phyloP scores from a whole-genome alignment of 2,888 invertebrate species.

The Diplolepis rosae region DNA sequence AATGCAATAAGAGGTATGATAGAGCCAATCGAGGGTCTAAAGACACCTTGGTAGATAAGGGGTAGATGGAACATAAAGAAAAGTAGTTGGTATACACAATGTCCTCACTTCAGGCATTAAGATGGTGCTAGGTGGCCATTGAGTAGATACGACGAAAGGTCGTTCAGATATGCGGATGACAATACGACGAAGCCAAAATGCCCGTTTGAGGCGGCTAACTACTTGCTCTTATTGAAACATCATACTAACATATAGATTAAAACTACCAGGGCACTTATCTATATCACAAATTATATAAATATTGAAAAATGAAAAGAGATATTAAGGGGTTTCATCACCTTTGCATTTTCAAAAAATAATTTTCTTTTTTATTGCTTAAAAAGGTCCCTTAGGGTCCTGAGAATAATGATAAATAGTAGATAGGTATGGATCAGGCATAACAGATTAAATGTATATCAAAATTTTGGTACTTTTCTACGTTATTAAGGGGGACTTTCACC shows the following conservation, averaged over 20 bases:
- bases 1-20: constrained; percentile 10
- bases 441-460: too few species aligned
- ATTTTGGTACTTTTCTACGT: too few species aligned
- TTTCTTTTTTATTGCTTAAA: too few species aligned
- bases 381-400: too few species aligned
- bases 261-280: constrained; percentile 59
- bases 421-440: too few species aligned
- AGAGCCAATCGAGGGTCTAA: constrained; percentile 20
- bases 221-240: constrained; percentile 68
- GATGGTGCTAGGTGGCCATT: constrained; percentile 46
- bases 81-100: constrained; percentile 47
- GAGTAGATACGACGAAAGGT: constrained; percentile 50
- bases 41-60: constrained; percentile 18
- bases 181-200: constrained; percentile 63
- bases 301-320: too few species aligned
- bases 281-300: constrained; percentile 60
- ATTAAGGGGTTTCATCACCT: too few species aligned
- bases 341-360: too few species aligned
- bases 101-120: constrained; percentile 38
- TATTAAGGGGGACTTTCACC: too few species aligned
- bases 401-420: too few species aligned
- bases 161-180: constrained; percentile 61
- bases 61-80: constrained; percentile 44
- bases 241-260: constrained; percentile 50
- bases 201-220: constrained; percentile 66